These are phyloP conservation scores for Isaurus tuberculatus DNA, from an alignment of 92 coral and sea anemone species.

Conservation along the genomic window DNA sequence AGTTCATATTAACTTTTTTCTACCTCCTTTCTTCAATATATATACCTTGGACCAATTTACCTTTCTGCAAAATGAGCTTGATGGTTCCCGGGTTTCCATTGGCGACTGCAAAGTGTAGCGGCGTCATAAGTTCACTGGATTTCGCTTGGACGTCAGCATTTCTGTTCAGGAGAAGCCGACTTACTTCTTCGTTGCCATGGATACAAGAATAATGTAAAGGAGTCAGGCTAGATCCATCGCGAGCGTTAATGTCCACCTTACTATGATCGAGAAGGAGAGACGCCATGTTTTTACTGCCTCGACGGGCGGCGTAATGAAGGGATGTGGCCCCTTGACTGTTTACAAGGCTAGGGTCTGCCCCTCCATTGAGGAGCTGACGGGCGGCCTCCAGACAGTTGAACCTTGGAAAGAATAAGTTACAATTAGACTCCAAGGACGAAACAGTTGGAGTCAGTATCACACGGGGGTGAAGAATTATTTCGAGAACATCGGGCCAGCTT, in stretches of 20 bases:
- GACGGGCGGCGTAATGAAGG: conserved; percentile 75
- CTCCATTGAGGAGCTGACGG: conserved; percentile 62
- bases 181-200: conserved; percentile 76
- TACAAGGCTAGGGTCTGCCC: conserved; percentile 69
- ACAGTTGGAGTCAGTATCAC: no score
- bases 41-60: conserved; percentile 38
- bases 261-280: conserved; percentile 59
- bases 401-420: conserved; percentile 19
- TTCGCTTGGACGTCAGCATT: conserved; percentile 65
- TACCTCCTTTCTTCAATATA: no score
- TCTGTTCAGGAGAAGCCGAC: conserved; percentile 65
- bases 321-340: conserved; percentile 71
- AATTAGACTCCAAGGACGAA: no score
- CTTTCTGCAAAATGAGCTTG: conserved; percentile 60
- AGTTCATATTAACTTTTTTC: no score
- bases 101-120: conserved; percentile 71
- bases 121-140: conserved; percentile 65
- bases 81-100: conserved; percentile 67
- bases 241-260: conserved; percentile 58
- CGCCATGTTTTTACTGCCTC: conserved; percentile 66
- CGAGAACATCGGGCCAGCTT: no score
- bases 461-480: no score
- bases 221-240: conserved; percentile 64
- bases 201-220: conserved; percentile 78
- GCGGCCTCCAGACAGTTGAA: conserved; percentile 70